phyloP scores from a whole-genome alignment of 2,888 invertebrate species.

The Tricholauxania praeusta region DNA sequence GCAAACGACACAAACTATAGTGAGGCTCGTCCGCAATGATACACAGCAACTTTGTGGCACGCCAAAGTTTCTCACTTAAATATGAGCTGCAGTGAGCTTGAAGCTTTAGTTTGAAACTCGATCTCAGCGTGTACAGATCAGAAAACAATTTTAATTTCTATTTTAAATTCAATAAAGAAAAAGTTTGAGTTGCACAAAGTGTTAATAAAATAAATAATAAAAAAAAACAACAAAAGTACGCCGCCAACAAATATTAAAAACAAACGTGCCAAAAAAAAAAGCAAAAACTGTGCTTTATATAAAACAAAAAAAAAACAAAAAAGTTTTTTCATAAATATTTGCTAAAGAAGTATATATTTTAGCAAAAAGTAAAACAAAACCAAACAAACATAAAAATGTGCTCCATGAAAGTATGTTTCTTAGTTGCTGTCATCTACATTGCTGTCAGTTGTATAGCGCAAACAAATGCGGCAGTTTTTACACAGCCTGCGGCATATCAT shows the following conservation, averaged over 20 bases:
- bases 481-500: conserved; percentile 59
- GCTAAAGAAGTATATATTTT: neutral
- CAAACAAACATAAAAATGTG: conserved; percentile 51
- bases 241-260: no score
- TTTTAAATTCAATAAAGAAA: conserved; percentile 9
- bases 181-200: conserved; percentile 14
- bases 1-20: neutral
- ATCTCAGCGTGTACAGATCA: conserved; percentile 45
- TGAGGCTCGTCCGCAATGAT: neutral
- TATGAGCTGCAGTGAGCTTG: conserved; percentile 51
- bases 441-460: conserved; percentile 45
- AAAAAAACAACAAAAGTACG: conserved; percentile 18
- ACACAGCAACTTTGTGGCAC: neutral
- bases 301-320: conserved; percentile 1
- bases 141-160: conserved; percentile 1
- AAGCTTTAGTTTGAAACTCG: conserved; percentile 56
- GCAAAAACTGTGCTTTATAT: no score
- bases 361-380: conserved; percentile 17
- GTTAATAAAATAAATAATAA: conserved; percentile 4
- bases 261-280: neutral
- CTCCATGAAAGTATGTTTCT: conserved; percentile 56
- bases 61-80: conserved; percentile 50
- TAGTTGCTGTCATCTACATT: conserved; percentile 52
- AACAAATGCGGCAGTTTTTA: conserved; percentile 60
- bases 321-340: conserved; percentile 7